phyloP scores from a whole-genome alignment of 2,113 vertebrate species.

The Connochaetes taurinus region DNA sequence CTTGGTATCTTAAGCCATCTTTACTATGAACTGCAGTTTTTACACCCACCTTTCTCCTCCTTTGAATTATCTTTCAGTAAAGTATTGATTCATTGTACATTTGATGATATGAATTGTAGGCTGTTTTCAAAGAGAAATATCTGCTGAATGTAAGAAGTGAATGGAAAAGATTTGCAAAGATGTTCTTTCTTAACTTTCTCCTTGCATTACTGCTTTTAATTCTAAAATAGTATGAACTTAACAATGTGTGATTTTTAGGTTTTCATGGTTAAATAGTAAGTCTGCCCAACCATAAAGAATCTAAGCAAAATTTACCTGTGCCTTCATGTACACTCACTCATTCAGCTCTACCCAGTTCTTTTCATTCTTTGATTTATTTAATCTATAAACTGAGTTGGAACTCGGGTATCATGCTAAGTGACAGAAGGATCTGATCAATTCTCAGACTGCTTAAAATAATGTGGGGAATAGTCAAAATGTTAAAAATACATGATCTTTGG shows the following conservation, averaged over 20 bases:
- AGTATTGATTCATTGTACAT: neutral
- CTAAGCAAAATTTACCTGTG: neutral
- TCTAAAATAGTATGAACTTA: neutral
- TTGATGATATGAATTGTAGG: neutral
- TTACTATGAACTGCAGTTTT: neutral
- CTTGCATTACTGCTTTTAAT: neutral
- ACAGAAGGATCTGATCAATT: neutral
- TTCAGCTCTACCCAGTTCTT: neutral
- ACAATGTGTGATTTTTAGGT: neutral
- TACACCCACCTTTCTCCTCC: neutral
- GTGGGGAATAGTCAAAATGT: neutral
- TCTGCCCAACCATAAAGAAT: neutral
- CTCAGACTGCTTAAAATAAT: neutral
- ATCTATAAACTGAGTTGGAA: neutral
- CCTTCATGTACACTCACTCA: neutral
- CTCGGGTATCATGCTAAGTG: neutral
- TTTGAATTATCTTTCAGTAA: conserved; percentile 20
- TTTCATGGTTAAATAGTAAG: neutral
- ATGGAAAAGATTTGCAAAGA: neutral
- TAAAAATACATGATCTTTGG: neutral
- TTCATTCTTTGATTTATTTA: neutral
- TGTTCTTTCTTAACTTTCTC: neutral
- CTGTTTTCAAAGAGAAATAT: neutral
- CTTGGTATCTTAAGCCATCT: conserved; percentile 19
- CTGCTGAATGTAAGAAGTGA: neutral